A percentile compares a stretch with the other conserved stretches of the same genome.
Conservation (phyloP, 2,888 invertebrate genomes). For the Machimus rusticus region DNA sequence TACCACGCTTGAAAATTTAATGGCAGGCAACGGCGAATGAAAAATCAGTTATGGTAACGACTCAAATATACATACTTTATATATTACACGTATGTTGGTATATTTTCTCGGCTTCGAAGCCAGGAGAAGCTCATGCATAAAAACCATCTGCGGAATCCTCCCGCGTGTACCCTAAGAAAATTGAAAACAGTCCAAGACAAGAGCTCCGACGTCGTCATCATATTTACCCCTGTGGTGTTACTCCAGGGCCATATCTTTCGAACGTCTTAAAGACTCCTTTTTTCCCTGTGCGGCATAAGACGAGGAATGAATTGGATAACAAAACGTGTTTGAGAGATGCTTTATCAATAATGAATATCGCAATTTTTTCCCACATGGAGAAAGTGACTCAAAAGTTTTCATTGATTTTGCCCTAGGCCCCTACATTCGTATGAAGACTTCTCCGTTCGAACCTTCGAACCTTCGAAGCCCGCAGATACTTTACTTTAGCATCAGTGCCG, state of each 20-base stretch:
- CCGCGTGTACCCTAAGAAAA: constrained; percentile 1
- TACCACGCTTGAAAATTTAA: constrained; percentile 23
- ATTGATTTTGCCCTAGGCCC: constrained; percentile 12
- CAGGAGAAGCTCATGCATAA: background rate
- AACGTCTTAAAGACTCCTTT: background rate
- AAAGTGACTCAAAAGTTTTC: constrained; percentile 23
- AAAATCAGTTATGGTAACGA: constrained; percentile 30
- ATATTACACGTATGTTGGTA: background rate
- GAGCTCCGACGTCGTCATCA: constrained; percentile 2
- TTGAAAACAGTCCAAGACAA: constrained; percentile 15
- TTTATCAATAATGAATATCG: constrained; percentile 34
- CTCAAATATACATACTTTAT: background rate
- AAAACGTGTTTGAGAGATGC: constrained; percentile 9
- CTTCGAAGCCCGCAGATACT: background rate
- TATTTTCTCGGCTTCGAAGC: background rate
- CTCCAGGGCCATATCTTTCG: background rate
- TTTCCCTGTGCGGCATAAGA: background rate
- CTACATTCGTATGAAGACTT: background rate
- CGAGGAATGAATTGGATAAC: constrained; percentile 29
- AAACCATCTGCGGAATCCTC: constrained; percentile 15
- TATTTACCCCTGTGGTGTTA: constrained; percentile 24
- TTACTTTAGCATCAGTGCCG: background rate
- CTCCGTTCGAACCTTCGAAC: background rate
- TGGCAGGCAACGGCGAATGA: background rate
- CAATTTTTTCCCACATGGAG: constrained; percentile 18